Evolutionary conservation across 1,140 invertebrate genomes (phyloP), one percentile per base, ranked within the genome.

Genomic region (Anagrus nilaparvatae): DNA sequence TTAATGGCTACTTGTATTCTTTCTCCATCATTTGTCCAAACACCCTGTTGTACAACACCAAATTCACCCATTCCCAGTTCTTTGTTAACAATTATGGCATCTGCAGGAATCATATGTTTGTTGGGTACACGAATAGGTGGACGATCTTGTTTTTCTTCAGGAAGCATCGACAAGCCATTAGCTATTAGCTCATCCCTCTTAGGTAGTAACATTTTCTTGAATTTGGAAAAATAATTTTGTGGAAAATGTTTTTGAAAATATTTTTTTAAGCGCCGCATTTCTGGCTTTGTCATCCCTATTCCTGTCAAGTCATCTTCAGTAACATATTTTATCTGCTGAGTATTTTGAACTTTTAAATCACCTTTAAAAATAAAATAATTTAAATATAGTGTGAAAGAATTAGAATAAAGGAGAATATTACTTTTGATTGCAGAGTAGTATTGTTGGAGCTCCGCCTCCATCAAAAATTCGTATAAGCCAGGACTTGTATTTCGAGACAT

Each of bases 1-100:
- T 99, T 99, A 38, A 99, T 92, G 2, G 96, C 96, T 28, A 99
- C 95, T 78, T 96, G 87, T 45, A 92, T 84, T 62, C 89, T 76
- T 63, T 93, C 84, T 37, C 87, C 88, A 49, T 87, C 86, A 60
- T 92, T 89, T n/a, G 89, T 93, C 94, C 94, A 98, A 3, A 96
- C 87, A 3, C 91, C 95, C 65, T 97, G 94, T 56, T 96, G 93
- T 0, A 98, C 95, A 6, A 93, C 83, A 7, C 95, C 95, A 73
- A 99, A 98, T 61, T 99, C 94, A 10, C 96, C 95, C 49, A 82
- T 84, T 17, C 94, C 94, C 12, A 98, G 65, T 61, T 94, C 88
- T 65, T 96, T 96, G 60, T 93, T 92, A 4, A 97, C 82, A 25
- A 84, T 82, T 52, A 99, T 94, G 33, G 84, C 82, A 54, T 97